Conservation (phyloP, 1,140 invertebrate genomes). For the Arctopsyche grandis region DNA sequence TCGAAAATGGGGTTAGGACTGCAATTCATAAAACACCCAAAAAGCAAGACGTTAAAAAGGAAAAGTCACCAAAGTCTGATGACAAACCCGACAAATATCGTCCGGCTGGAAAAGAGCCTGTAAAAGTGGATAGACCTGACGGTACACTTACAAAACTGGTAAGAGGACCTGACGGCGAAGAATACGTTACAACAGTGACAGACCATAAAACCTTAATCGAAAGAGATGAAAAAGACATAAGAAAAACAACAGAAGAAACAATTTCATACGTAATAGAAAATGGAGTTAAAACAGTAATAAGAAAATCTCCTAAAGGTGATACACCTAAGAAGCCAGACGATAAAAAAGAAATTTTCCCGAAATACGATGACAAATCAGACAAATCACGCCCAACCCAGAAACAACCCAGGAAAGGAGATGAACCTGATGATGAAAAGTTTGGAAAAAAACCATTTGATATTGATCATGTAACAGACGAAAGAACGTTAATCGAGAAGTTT, state of each 20-base stretch:
- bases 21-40: conserved; percentile 29
- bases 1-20: conserved; percentile 48
- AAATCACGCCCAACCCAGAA: neutral
- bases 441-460: neutral
- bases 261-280: conserved; percentile 47
- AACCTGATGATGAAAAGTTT: neutral
- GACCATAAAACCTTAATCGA: neutral
- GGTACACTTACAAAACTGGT: neutral
- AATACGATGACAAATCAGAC: neutral
- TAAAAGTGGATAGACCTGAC: conserved; percentile 51
- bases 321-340: conserved; percentile 17
- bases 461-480: conserved; percentile 11
- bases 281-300: conserved; percentile 37
- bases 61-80: neutral
- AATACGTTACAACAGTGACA: neutral
- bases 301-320: conserved; percentile 20
- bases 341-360: neutral
- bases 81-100: neutral
- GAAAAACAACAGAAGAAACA: neutral
- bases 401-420: neutral
- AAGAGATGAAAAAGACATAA: conserved; percentile 19
- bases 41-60: neutral
- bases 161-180: neutral
- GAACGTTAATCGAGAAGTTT: neutral
- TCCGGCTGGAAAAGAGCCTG: conserved; percentile 38